Conservation (phyloP, 1,140 invertebrate species). For the Paraescarpia echinospica region DNA sequence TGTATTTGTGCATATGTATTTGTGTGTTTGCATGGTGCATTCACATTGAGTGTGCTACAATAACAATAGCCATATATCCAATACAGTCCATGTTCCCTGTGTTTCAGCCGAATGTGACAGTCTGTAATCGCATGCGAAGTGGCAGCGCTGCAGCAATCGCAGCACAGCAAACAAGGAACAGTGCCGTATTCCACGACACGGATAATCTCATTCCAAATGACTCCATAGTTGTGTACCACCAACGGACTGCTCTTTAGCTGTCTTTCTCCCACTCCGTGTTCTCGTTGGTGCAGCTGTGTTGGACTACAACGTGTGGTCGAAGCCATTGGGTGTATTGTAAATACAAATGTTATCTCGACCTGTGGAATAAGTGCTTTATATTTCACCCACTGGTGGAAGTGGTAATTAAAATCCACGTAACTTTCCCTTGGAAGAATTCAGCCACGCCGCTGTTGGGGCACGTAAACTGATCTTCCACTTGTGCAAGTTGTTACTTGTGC, state of each 20-base stretch:
- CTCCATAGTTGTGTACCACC: background rate
- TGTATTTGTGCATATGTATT: too few species aligned
- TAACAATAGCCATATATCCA: background rate
- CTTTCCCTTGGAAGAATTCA: background rate
- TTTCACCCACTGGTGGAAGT: background rate
- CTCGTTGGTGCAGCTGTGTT: background rate
- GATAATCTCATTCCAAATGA: background rate
- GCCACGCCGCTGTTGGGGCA: background rate
- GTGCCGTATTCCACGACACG: background rate
- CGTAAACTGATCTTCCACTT: background rate
- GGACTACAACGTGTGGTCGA: background rate
- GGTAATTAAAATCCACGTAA: background rate
- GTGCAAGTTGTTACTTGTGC: too few species aligned
- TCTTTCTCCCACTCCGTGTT: background rate
- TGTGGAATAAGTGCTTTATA: background rate
- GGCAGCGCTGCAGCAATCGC: background rate
- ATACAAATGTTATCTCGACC: background rate
- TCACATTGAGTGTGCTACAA: background rate
- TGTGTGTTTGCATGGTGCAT: too few species aligned
- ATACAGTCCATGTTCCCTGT: background rate
- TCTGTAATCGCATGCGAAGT: background rate
- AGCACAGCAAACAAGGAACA: background rate
- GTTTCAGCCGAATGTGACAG: background rate
- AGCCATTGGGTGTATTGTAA: background rate
- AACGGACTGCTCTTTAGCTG: background rate